phyloP scores from a whole-genome alignment of 2,113 vertebrate species.

The Romanogobio albipinnatus region DNA sequence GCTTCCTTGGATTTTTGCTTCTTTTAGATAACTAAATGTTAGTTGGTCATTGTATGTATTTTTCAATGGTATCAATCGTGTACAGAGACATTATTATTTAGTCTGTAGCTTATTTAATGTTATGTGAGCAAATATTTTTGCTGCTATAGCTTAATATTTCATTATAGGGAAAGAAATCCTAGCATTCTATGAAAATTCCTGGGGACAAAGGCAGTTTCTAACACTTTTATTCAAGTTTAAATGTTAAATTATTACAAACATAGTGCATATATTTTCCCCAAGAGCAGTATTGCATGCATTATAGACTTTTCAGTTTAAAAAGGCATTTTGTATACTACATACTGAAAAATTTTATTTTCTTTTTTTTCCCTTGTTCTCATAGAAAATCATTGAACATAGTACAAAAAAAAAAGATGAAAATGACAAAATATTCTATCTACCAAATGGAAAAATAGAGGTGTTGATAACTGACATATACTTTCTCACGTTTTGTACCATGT shows the following conservation, averaged over 20 bases:
- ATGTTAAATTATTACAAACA: neutral
- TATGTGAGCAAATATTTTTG: neutral
- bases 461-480: neutral
- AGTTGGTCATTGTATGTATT: no score
- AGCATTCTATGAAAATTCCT: neutral
- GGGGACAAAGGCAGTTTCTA: neutral
- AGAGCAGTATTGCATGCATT: neutral
- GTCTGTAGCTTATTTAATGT: neutral
- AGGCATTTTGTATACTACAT: neutral
- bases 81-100: neutral
- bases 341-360: neutral
- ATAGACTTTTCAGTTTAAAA: neutral
- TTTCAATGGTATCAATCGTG: no score
- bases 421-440: neutral
- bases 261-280: neutral
- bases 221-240: slow-evolving; percentile 8
- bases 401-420: neutral
- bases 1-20: no score
- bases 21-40: no score
- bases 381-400: neutral
- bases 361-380: neutral
- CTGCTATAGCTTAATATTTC: no score
- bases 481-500: neutral
- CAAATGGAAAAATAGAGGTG: neutral
- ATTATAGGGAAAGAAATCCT: neutral